These are phyloP conservation scores for Phymorhynchus buccinoides DNA, from an alignment of 1,140 invertebrate genomes.

Conservation along the genomic window DNA sequence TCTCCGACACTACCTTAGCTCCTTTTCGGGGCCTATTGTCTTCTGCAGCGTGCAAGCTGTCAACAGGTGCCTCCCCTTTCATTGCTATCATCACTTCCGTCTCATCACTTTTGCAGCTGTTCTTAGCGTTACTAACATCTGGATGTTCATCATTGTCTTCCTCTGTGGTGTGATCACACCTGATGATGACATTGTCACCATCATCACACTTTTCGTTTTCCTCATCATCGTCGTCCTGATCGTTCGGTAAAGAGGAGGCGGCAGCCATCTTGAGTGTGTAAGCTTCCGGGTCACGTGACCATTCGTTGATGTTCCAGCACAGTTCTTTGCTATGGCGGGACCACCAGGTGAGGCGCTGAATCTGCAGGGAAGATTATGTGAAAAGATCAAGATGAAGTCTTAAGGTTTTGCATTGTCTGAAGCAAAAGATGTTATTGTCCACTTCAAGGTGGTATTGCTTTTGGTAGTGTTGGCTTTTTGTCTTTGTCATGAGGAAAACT, in stretches of 20 bases:
- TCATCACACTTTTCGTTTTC: too few species aligned
- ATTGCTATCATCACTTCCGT: neutral
- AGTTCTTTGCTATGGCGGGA: conserved; percentile 69
- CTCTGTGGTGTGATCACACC: neutral
- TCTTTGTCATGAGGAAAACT: too few species aligned
- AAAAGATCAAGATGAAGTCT: too few species aligned
- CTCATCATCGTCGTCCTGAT: neutral
- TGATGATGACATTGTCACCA: too few species aligned
- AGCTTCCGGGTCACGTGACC: conserved; percentile 28
- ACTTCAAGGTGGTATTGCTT: too few species aligned
- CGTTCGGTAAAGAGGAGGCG: neutral
- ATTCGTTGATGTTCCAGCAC: conserved; percentile 66
- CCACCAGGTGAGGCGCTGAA: conserved; percentile 74
- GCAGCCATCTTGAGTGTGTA: neutral
- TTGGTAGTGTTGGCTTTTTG: too few species aligned
- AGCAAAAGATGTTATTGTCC: too few species aligned
- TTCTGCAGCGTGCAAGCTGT: neutral
- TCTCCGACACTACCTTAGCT: neutral
- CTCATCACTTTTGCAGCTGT: neutral
- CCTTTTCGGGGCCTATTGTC: neutral
- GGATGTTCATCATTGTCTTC: neutral
- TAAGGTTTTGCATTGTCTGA: too few species aligned
- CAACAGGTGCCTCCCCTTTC: neutral
- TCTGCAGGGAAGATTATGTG: conserved; percentile 66
- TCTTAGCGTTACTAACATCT: neutral